Percentiles rank a stretch among this genome's conserved stretches.
Evolutionary conservation across 2,797 vertebrate species (phyloP).

Genomic region (Pygocentrus nattereri): DNA sequence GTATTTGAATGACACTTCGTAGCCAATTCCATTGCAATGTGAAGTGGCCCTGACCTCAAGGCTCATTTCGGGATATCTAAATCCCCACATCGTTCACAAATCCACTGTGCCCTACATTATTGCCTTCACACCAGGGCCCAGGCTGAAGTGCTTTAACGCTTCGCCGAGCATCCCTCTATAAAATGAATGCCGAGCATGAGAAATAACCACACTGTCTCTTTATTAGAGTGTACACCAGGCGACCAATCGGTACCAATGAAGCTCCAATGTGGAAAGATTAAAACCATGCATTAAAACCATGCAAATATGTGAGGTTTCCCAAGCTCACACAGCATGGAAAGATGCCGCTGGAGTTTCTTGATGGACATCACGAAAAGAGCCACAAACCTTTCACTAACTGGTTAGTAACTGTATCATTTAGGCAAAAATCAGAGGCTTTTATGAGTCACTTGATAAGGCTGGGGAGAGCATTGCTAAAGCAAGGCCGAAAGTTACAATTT

Average conservation of each 20-base stretch:
- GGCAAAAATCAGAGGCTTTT: background rate
- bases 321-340: constrained; percentile 52
- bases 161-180: constrained; percentile 66
- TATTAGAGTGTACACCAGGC: constrained; percentile 55
- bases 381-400: constrained; percentile 4
- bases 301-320: constrained; percentile 29
- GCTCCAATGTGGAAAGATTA: constrained; percentile 51
- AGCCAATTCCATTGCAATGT: constrained; percentile 39
- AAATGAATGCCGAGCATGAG: constrained; percentile 66
- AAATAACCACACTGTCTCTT: constrained; percentile 68
- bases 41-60: constrained; percentile 51
- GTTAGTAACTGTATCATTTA: background rate
- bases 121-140: constrained; percentile 57
- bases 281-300: constrained; percentile 54
- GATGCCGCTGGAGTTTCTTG: constrained; percentile 10
- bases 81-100: constrained; percentile 65
- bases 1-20: constrained; percentile 45
- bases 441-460: background rate
- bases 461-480: background rate
- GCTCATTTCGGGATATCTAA: constrained; percentile 63
- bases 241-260: constrained; percentile 54
- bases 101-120: constrained; percentile 60
- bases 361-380: constrained; percentile 10
- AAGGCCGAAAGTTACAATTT: background rate
- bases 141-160: constrained; percentile 64